Evolutionary conservation across 2,797 vertebrate species (phyloP).

Genomic region (Oryzias dopingdopingensis): DNA sequence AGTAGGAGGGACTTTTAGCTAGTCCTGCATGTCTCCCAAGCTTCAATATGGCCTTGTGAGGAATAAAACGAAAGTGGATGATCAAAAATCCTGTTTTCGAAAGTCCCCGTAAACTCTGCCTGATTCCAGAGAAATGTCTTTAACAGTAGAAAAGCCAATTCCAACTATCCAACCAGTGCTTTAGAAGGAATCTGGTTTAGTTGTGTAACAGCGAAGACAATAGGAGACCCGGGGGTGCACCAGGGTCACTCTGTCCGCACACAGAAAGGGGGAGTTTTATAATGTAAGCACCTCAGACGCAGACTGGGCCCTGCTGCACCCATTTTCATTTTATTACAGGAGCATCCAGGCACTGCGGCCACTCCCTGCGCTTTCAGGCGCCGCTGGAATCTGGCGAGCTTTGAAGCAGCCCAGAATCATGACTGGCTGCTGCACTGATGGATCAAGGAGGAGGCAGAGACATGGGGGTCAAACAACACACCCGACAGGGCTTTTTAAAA

Average conservation of each 20-base stretch:
- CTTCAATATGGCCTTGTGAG: slow-evolving; percentile 58
- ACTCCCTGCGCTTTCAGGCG: slow-evolving; percentile 56
- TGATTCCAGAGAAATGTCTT: no score
- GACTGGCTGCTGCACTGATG: slow-evolving; percentile 35
- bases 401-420: slow-evolving; percentile 60
- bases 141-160: no score
- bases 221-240: slow-evolving; percentile 19
- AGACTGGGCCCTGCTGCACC: slow-evolving; percentile 14
- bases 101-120: no score
- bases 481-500: slow-evolving; percentile 61
- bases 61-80: slow-evolving; percentile 35
- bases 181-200: slow-evolving; percentile 31
- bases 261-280: slow-evolving; percentile 34
- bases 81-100: slow-evolving; percentile 19
- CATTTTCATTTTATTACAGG: slow-evolving; percentile 68
- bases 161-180: no score
- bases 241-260: slow-evolving; percentile 20
- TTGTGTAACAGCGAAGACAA: slow-evolving; percentile 42
- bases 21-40: slow-evolving; percentile 55
- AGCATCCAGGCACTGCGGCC: slow-evolving; percentile 66
- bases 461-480: slow-evolving; percentile 52
- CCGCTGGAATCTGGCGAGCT: slow-evolving; percentile 54
- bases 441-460: slow-evolving; percentile 23
- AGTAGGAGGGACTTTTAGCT: slow-evolving; percentile 47
- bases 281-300: slow-evolving; percentile 7